Evolutionary conservation across 2,888 invertebrate genomes (phyloP).

Genomic region (Schizaphis graminum): DNA sequence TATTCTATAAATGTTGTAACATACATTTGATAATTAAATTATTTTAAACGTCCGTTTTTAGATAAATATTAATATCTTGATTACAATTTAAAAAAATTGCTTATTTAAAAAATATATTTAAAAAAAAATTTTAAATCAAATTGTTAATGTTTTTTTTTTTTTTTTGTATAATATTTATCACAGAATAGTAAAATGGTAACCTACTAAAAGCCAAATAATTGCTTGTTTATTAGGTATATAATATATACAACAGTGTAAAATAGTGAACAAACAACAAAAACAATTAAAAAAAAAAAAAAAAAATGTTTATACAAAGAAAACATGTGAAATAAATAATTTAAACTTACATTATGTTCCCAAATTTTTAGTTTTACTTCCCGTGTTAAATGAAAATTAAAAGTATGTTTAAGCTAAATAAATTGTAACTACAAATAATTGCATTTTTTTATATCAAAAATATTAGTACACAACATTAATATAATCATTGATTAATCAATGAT

Average conservation of each 20-base stretch:
- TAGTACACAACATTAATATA: neutral
- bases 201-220: neutral
- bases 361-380: neutral
- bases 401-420: neutral
- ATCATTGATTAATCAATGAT: no score
- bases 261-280: neutral
- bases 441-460: neutral
- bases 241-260: neutral
- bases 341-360: neutral
- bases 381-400: neutral
- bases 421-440: neutral
- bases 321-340: neutral
- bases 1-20: conserved; percentile 55
- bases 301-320: neutral
- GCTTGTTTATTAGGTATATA: neutral
- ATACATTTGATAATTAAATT: conserved; percentile 31
- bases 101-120: conserved; percentile 61
- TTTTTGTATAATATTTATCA: conserved; percentile 32
- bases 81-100: conserved; percentile 55
- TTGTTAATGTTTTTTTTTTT: neutral
- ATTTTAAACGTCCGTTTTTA: conserved; percentile 59
- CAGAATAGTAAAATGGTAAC: conserved; percentile 13
- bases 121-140: conserved; percentile 31
- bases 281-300: neutral
- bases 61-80: conserved; percentile 48